Conservation (phyloP, 2,888 invertebrate genomes). For the Leptothorax acervorum region DNA sequence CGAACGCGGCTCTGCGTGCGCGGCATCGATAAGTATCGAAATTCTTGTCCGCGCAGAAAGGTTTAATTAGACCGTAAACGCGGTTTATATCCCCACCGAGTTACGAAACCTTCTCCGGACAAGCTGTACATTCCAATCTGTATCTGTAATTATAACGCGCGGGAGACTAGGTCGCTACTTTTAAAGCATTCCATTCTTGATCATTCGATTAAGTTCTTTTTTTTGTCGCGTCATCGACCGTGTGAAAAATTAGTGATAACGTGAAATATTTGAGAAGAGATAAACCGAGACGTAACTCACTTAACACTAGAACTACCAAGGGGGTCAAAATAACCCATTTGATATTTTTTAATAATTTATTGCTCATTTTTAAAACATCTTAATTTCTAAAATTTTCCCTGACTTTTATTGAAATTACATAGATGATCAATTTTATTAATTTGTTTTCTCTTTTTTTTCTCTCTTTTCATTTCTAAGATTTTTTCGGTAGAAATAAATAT, state of each 20-base stretch:
- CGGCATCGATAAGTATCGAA: conserved; percentile 57
- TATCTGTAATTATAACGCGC: conserved; percentile 50
- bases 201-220: background rate
- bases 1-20: conserved; percentile 55
- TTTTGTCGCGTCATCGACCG: background rate
- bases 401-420: no score
- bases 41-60: conserved; percentile 46
- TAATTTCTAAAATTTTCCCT: no score
- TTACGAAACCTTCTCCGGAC: conserved; percentile 60
- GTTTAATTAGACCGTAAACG: conserved; percentile 63
- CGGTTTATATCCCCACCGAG: conserved; percentile 18
- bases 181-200: conserved; percentile 11
- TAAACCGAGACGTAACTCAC: background rate
- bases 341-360: no score
- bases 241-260: background rate
- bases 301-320: no score
- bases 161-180: background rate
- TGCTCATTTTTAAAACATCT: no score
- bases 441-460: no score
- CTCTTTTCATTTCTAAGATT: no score
- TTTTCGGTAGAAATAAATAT: no score
- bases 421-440: no score
- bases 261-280: background rate
- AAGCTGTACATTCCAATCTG: conserved; percentile 58
- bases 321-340: no score